Evolutionary conservation across 2,797 vertebrate genomes (phyloP), one percentile per base, ranked within the genome.

Genomic region (Vireo griseus): DNA sequence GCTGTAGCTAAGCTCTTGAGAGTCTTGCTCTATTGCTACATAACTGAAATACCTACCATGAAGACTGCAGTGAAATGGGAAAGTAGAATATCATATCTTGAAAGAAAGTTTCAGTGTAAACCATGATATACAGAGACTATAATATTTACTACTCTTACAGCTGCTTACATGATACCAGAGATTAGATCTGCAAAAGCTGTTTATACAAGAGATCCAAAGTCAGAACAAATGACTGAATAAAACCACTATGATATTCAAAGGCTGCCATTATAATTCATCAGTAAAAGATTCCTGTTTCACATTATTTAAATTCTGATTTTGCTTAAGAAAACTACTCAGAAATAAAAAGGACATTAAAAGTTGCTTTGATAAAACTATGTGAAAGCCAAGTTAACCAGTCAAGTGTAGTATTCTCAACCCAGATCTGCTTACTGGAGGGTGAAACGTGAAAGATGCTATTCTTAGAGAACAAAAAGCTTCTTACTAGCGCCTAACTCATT

Each of bases 401-500:
- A 95, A 96, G 89, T 88, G 86, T 73, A 71, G 69, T 52, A 93
- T 84, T 74, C 72, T 90, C 84, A 94, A 50, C 50, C 74, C 58
- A 87, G 93, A 95, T 92, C 77, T 82, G 45, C 78, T 97, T 93
- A 94, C 92, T 94, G 91, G 92, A 95, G 95, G 92, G 83, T 91
- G 48, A 95, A 95, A 94, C 51, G 55, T 93, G 90, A 97, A 96
- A 95, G 96, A 80, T 18, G 1, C 92, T 93, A 96, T 96, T 97
- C 95, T 96, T 97, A 55, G 93, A 89, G 87, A 92, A 96, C 52
- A 94, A 94, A 95, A 94, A 97, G 92, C 89, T 92, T 95, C 90
- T 97, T 96, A 94, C 77, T 55, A 91, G 86, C 35, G 93, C 74
- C 93, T 74, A 93, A 94, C 76, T 94, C 88, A 95, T 75, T 95